These are phyloP conservation scores for Parazoanthus darwini DNA, from an alignment of 92 coral and sea anemone species.

Conservation along the genomic window DNA sequence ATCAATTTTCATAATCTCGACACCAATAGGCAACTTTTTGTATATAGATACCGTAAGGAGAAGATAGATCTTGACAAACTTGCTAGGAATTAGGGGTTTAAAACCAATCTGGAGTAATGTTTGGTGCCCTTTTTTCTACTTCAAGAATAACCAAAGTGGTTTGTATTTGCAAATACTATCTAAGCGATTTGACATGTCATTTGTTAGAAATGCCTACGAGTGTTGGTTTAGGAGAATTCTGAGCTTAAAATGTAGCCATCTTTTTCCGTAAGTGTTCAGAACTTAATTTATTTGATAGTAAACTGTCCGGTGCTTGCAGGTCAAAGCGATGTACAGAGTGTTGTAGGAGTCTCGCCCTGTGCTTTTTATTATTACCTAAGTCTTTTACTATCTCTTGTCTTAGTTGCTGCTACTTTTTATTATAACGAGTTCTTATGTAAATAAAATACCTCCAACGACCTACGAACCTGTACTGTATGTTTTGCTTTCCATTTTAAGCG, in stretches of 20 bases:
- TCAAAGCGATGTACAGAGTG: background rate
- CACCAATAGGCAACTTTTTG: background rate
- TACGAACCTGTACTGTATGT: too few relatives aligned
- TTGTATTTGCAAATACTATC: background rate
- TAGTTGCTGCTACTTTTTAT: background rate
- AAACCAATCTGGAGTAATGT: background rate
- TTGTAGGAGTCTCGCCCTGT: background rate
- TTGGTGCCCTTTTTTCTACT: background rate
- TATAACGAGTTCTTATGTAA: conserved; percentile 5
- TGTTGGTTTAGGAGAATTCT: background rate
- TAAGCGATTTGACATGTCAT: background rate
- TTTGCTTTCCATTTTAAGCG: too few relatives aligned
- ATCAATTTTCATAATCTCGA: background rate
- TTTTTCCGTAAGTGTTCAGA: background rate
- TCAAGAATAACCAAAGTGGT: background rate
- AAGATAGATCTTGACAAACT: too few relatives aligned
- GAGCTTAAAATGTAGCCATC: background rate
- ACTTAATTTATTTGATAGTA: conserved; percentile 15
- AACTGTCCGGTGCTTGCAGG: conserved; percentile 3
- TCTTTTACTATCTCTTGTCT: background rate
- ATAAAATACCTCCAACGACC: background rate
- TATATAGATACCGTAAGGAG: too few relatives aligned
- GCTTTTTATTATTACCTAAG: background rate
- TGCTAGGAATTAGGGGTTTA: background rate
- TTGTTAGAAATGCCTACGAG: background rate